Percentiles rank a stretch among this genome's conserved stretches.
phyloP scores from a whole-genome alignment of 2,888 invertebrate genomes.

The Ptilodon capucinus region DNA sequence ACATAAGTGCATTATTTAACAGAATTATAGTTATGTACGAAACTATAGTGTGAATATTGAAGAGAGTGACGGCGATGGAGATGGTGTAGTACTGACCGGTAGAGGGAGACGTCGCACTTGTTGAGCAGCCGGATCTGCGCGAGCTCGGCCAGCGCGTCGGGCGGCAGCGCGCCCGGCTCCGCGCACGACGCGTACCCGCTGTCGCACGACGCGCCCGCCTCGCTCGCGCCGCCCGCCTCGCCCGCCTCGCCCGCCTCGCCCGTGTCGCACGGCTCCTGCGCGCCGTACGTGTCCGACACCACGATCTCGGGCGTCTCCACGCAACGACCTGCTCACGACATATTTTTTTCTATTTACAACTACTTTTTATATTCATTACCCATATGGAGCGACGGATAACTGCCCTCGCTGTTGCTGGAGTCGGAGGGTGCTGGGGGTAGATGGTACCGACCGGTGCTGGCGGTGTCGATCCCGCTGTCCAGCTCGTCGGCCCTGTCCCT shows the following conservation, averaged over 20 bases:
- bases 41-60: too few relatives aligned
- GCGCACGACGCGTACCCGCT: slow-evolving; percentile 46
- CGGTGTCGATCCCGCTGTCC: slow-evolving; percentile 22
- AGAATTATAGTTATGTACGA: too few relatives aligned
- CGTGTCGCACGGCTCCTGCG: slow-evolving; percentile 35
- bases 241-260: slow-evolving; percentile 47
- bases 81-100: slow-evolving; percentile 52
- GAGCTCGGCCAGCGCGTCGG: slow-evolving; percentile 77
- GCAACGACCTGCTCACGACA: neutral
- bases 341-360: too few relatives aligned
- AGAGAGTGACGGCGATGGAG: too few relatives aligned
- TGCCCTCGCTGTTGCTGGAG: too few relatives aligned
- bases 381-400: too few relatives aligned
- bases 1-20: too few relatives aligned
- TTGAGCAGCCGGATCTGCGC: slow-evolving; percentile 73
- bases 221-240: slow-evolving; percentile 33
- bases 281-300: slow-evolving; percentile 38
- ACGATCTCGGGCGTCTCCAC: slow-evolving; percentile 49
- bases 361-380: too few relatives aligned
- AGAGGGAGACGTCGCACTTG: slow-evolving; percentile 68
- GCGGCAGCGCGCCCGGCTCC: slow-evolving; percentile 57
- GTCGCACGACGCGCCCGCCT: slow-evolving; percentile 45
- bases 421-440: neutral
- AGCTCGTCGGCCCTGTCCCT: slow-evolving; percentile 11
- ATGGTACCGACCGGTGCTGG: slow-evolving; percentile 15